Base-by-base conservation (phyloP, 1,140 invertebrate species). In the Andrena cerasifolii region DNA sequence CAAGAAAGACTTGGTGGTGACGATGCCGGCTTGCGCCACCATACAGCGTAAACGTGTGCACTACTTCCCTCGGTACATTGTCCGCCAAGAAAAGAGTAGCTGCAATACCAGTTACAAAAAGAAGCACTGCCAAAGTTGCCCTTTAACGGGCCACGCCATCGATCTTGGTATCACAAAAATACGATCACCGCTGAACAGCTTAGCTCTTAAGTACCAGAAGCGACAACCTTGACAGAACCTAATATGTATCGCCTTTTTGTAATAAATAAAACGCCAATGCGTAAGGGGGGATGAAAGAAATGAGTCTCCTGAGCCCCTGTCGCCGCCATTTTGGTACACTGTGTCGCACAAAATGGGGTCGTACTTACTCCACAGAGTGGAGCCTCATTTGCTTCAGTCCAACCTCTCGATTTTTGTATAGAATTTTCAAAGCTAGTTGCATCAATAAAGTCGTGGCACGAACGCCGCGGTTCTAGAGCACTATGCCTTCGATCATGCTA, bases 161-260 rank as follows among this genome's bases (percentile, higher is more conserved):
- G 88, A 91, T 76, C 75, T 91, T 59, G 87, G 83, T 2, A 43
- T 86, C 0, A 59, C 89, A 2, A 91, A 89, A 72, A 63, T 40
- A 6, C 83, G 82, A 36, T 74, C 84, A 12, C 78, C 86, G 0
- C 33, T 84, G 0, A 88, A 91, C 36, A 91, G 90, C 31, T 68
- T 91, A 43, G 90, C 89, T 7, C 70, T 91, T 1, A 85, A 84
- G 18, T 91, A 84, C 49, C 89, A 92, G 26, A 91, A 91, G 76
- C 68, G 67, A 59, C 45, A 79, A 43, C 59, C 77, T 43, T 90
- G 33, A 88, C 0, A 1, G 26, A 7, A 33, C 8, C 0, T 14
- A 26, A 28, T 47, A 45, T 6, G 3, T 2, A 33, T 24, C 14
- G 31, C 26, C 6, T 40, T 40, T n/a, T n/a, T n/a, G n/a, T n/a